These are phyloP conservation scores for Contarinia nasturtii DNA, from an alignment of 1,140 invertebrate genomes.

Conservation along the genomic window DNA sequence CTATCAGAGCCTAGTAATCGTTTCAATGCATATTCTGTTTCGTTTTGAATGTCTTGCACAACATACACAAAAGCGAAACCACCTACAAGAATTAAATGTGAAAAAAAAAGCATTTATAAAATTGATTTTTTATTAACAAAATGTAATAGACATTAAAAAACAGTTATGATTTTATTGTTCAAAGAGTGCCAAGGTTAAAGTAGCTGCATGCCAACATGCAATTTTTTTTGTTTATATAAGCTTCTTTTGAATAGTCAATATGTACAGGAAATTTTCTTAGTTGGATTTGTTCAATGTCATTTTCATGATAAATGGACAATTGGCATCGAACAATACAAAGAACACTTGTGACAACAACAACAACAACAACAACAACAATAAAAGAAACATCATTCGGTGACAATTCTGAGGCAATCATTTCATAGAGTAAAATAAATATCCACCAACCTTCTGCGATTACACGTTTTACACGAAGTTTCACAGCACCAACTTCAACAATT, in stretches of 20 bases:
- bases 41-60: constrained; percentile 67
- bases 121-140: constrained; percentile 7
- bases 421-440: constrained; percentile 1
- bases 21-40: constrained; percentile 82
- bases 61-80: constrained; percentile 89
- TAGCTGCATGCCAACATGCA: too few species aligned
- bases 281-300: too few species aligned
- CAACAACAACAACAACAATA: background rate
- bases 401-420: constrained; percentile 3
- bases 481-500: constrained; percentile 69
- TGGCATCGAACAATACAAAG: too few species aligned
- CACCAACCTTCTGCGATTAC: constrained; percentile 81
- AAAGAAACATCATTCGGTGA: too few species aligned
- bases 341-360: too few species aligned
- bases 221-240: background rate
- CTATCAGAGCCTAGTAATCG: constrained; percentile 61
- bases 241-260: background rate
- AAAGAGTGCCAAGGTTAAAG: too few species aligned
- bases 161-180: too few species aligned
- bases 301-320: too few species aligned
- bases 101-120: constrained; percentile 10
- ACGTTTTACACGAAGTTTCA: constrained; percentile 72
- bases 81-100: constrained; percentile 43
- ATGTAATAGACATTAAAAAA: too few species aligned
- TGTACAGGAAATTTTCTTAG: background rate